phyloP scores from a whole-genome alignment of 2,888 invertebrate genomes.

The Unio delphinus region DNA sequence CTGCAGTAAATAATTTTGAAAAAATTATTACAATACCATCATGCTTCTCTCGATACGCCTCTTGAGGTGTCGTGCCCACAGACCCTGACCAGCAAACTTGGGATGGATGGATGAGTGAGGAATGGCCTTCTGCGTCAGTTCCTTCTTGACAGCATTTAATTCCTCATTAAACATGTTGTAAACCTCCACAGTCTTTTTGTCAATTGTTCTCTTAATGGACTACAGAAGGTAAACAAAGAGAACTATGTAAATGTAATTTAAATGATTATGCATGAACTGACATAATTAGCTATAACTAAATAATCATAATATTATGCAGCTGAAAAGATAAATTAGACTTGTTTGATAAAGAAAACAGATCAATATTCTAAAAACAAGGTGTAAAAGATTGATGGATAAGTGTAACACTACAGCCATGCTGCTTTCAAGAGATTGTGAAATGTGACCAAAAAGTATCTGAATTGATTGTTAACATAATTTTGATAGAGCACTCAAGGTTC shows the following conservation, averaged over 20 bases:
- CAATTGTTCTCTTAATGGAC: slow-evolving; percentile 71
- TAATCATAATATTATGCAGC: too few relatives aligned
- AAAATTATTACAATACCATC: slow-evolving; percentile 54
- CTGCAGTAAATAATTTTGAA: not conserved
- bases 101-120: slow-evolving; percentile 78
- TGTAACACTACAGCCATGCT: too few relatives aligned
- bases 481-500: too few relatives aligned
- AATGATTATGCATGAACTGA: too few relatives aligned
- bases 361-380: too few relatives aligned
- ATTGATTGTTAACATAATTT: too few relatives aligned
- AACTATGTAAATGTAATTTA: too few relatives aligned
- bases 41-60: slow-evolving; percentile 73
- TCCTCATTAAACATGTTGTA: slow-evolving; percentile 81
- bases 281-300: too few relatives aligned
- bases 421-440: not conserved
- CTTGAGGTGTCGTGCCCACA: slow-evolving; percentile 80
- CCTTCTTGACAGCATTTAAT: slow-evolving; percentile 82
- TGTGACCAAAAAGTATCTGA: not conserved
- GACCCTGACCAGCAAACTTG: slow-evolving; percentile 81
- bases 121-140: slow-evolving; percentile 71
- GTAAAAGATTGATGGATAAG: too few relatives aligned
- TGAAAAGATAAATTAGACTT: too few relatives aligned
- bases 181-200: slow-evolving; percentile 78
- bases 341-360: too few relatives aligned
- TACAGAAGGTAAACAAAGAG: slow-evolving; percentile 20